These are phyloP conservation scores for Lutjanus argentimaculatus DNA, from an alignment of 2,797 vertebrate genomes.

Conservation along the genomic window DNA sequence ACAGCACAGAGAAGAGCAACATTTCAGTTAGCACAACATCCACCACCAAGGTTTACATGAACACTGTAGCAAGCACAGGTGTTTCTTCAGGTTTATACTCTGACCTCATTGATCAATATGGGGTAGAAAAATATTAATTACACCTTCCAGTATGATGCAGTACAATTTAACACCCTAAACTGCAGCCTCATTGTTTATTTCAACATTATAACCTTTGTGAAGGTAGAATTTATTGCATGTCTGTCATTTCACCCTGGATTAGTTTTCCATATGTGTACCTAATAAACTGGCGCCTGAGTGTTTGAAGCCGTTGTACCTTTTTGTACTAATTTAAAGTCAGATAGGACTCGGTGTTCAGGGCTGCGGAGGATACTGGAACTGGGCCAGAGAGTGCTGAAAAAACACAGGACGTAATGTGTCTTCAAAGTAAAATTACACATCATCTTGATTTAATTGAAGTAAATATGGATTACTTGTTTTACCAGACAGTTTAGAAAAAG, in stretches of 20 bases:
- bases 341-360: neutral
- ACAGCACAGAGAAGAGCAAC: neutral
- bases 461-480: neutral
- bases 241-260: neutral
- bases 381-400: neutral
- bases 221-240: neutral
- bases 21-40: neutral
- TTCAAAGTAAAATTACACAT: slow-evolving; percentile 3
- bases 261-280: neutral
- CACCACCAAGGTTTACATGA: neutral
- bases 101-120: neutral
- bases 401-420: slow-evolving; percentile 8
- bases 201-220: neutral
- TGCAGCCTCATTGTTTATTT: neutral
- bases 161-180: neutral
- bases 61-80: neutral
- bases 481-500: neutral
- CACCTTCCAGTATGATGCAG: neutral
- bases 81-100: neutral
- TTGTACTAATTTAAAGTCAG: neutral
- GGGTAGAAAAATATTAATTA: neutral
- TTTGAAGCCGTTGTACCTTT: neutral
- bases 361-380: neutral
- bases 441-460: neutral
- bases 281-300: neutral